Conservation (phyloP, 2,888 invertebrate genomes). For the Rhyacophila evoluta region DNA sequence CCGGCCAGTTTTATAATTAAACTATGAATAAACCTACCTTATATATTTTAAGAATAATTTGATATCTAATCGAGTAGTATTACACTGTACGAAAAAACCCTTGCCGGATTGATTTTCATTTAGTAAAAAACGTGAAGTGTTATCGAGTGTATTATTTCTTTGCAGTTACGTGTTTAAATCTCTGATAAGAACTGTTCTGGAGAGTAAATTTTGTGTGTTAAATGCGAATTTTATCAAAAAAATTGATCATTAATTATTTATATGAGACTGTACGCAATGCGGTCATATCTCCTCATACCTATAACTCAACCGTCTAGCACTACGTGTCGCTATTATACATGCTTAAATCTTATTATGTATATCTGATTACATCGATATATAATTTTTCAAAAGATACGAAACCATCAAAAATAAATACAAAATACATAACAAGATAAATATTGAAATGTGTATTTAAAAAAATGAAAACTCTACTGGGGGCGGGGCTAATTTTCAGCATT, state of each 20-base stretch:
- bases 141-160: neutral
- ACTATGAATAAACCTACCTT: neutral
- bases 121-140: neutral
- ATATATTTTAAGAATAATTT: too few relatives aligned
- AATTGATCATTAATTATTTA: slow-evolving; percentile 36
- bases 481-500: neutral
- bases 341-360: neutral
- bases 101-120: neutral
- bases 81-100: neutral
- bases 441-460: neutral
- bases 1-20: neutral
- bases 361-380: neutral
- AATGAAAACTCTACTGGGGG: neutral
- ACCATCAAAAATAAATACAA: neutral
- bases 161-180: neutral
- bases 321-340: neutral
- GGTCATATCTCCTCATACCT: slow-evolving; percentile 28
- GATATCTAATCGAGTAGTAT: too few relatives aligned
- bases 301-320: neutral
- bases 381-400: neutral
- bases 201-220: neutral
- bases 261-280: slow-evolving; percentile 36
- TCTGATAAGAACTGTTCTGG: neutral
- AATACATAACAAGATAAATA: neutral
- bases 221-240: neutral